phyloP scores from a whole-genome alignment of 1,140 invertebrate species.

The Trichonephila clavata region DNA sequence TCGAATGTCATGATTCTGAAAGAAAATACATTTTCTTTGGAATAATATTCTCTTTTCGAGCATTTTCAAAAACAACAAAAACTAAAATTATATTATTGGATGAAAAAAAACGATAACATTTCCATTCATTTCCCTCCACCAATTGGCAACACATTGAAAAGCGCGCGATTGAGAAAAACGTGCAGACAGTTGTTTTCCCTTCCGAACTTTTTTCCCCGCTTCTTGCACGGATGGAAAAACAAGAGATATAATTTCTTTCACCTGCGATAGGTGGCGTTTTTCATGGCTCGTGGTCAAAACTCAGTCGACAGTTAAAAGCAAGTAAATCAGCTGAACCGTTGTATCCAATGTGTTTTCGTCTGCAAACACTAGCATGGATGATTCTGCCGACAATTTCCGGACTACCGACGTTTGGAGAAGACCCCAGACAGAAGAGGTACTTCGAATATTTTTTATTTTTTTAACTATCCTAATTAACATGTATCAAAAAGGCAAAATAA shows the following conservation, averaged over 20 bases:
- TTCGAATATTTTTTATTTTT: not conserved
- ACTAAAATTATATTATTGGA: too few relatives aligned
- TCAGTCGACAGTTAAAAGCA: constrained; percentile 66
- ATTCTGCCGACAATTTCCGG: constrained; percentile 51
- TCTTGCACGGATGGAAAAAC: not conserved
- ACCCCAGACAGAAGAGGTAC: constrained; percentile 65
- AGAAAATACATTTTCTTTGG: too few relatives aligned
- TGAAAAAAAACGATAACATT: too few relatives aligned
- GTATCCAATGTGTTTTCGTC: constrained; percentile 60
- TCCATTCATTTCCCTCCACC: too few relatives aligned
- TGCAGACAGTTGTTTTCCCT: not conserved
- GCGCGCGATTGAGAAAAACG: not conserved
- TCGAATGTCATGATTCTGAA: too few relatives aligned
- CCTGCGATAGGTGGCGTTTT: constrained; percentile 70
- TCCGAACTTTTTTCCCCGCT: not conserved
- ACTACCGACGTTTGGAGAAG: constrained; percentile 68
- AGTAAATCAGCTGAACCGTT: constrained; percentile 62
- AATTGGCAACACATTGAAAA: too few relatives aligned
- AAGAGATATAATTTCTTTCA: constrained; percentile 37
- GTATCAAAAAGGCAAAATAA: too few relatives aligned
- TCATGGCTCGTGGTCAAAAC: constrained; percentile 69
- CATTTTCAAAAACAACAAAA: too few relatives aligned
- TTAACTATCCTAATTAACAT: too few relatives aligned
- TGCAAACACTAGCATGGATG: constrained; percentile 64
- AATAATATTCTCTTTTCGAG: too few relatives aligned